Evolutionary conservation across 2,113 vertebrate species (phyloP), one percentile per base, ranked within the genome.

Genomic region (Eublepharis macularius): DNA sequence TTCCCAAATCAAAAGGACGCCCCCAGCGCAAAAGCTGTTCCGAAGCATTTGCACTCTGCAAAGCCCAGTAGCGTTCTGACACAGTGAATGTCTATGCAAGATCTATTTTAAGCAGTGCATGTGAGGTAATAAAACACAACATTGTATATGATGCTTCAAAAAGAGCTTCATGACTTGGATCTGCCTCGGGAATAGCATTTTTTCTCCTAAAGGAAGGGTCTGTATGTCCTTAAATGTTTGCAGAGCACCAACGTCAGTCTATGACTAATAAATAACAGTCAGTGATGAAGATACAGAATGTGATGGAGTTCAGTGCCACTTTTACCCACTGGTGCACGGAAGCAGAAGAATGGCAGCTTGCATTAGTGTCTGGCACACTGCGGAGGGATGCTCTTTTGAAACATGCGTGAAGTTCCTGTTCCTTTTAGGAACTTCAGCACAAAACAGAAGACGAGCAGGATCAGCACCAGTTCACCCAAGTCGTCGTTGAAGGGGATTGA

Each of bases 221-320:
- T 13, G 14, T 16, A 12, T 29, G 63, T 60, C 76, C 4, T 83
- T 21, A 73, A 78, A 5, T 77, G 87, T 91, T 76, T 74, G 49
- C 86, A 84, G 4, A 83, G 73, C 81, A 73, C 41, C 19, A 87
- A 87, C 57, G 80, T n/a, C 54, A 89, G 76, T 79, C 49, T 85
- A 80, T 57, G 79, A 68, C 8, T 43, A 72, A 87, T 7, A 57
- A 83, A 81, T 54, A 80, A 91, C 80, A 87, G 66, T 85, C 51
- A 49, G 32, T 65, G 51, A 32, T 43, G 70, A 74, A 39, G 19
- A 84, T 87, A 36, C 84, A 86, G 89, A 87, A 76, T 0, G 34
- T 24, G 2, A 54, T 54, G 51, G 70, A 19, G 76, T 89, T 84
- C 79, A 43, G 43, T 83, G 45, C 57, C 41, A 73, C 7, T 39